Evolutionary conservation across 1,140 invertebrate genomes (phyloP).

Genomic region (Bombus breviceps): DNA sequence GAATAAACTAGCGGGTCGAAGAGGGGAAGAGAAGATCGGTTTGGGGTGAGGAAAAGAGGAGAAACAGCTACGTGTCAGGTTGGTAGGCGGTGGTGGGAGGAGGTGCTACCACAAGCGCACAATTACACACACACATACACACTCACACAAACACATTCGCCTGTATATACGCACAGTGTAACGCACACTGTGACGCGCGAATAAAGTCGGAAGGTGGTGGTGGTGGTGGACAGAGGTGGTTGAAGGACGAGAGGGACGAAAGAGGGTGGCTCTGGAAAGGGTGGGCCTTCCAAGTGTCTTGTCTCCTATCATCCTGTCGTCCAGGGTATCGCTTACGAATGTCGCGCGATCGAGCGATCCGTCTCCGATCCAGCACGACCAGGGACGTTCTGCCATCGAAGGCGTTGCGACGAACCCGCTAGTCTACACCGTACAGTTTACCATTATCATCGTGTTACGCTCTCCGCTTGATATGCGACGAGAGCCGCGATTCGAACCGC

Average conservation of each 20-base stretch:
- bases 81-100: slow-evolving; percentile 4
- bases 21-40: slow-evolving; percentile 24
- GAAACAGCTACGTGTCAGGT: slow-evolving; percentile 46
- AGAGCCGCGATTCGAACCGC: slow-evolving; percentile 6
- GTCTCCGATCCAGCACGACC: slow-evolving; percentile 65
- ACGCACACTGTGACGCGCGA: background rate
- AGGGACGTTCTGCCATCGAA: slow-evolving; percentile 56
- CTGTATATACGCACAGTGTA: background rate
- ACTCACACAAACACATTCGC: background rate
- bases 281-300: slow-evolving; percentile 74
- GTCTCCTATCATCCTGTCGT: slow-evolving; percentile 77
- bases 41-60: slow-evolving; percentile 34
- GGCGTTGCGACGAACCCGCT: slow-evolving; percentile 32
- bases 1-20: slow-evolving; percentile 11
- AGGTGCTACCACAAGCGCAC: background rate
- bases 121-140: background rate
- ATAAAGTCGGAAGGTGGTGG: background rate
- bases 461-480: slow-evolving; percentile 47
- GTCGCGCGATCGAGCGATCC: slow-evolving; percentile 76
- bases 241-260: slow-evolving; percentile 59
- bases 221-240: slow-evolving; percentile 38
- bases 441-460: background rate
- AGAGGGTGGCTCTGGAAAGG: slow-evolving; percentile 64
- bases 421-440: background rate
- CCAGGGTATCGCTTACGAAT: slow-evolving; percentile 78